Evolutionary conservation across 2,113 vertebrate species (phyloP), one percentile per base, ranked within the genome.

Genomic region (Gyps fulvus): DNA sequence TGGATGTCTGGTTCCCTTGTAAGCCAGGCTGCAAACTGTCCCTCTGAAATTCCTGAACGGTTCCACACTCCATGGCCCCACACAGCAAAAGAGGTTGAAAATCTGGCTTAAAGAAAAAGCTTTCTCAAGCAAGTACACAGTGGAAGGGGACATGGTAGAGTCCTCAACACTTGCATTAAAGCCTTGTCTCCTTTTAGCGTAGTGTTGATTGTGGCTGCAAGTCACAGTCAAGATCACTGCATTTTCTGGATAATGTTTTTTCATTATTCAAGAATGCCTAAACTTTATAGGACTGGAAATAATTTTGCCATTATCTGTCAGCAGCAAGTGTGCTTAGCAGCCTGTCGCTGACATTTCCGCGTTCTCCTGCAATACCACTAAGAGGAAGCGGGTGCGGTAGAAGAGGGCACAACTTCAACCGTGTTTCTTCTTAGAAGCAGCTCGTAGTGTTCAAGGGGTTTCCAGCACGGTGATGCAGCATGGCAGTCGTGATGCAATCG

Each of bases 21-120:
- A 59, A 87, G 38, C 52, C 20, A 79, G 76, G 21, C 32, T 91
- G 78, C 38, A 85, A 82, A 87, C 23, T 13, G 19, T 49, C 38
- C n/a, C 19, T 65, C 31, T 0, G 0, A 77, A 80, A 73, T 66
- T 77, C 21, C 61, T 36, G 16, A 79, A 61, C 0, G 0, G 8
- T 88, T 92, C 43, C 23, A 47, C 13, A 21, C 16, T 72, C 26
- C 26, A 20, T 42, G 42, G 32, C 23, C 14, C 6, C 59, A 57
- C 14, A 52, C 10, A 69, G 23, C 11, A 74, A 63, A 87, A 69
- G 27, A 65, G 10, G 2, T 7, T 84, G 52, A 76, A 91, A 69
- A 62, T 62, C 29, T 61, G 18, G 7, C 18, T 17, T 66, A 62
- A 45, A 70, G 58, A 58, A 61, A 73, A 73, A 50, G 29, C 19